Percentiles rank a stretch among this genome's conserved stretches.
Evolutionary conservation across 2,888 invertebrate genomes (phyloP).

Genomic region (Heliconius aoede): DNA sequence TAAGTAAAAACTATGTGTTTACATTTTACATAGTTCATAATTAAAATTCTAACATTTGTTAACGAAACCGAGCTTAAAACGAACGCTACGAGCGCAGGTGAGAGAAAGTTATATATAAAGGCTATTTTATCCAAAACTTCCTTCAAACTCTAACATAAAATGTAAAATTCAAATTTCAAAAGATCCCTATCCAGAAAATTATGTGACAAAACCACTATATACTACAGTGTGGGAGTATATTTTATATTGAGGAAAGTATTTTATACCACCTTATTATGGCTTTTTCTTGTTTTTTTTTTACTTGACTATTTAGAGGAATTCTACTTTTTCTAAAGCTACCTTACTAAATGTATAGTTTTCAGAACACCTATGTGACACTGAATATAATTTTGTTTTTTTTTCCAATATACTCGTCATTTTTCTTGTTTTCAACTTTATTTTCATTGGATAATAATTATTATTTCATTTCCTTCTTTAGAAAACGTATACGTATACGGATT

Average conservation of each 20-base stretch:
- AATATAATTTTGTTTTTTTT: too few relatives aligned
- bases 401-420: too few relatives aligned
- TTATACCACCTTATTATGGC: background rate
- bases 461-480: too few relatives aligned
- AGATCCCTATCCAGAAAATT: slow-evolving; percentile 19
- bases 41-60: slow-evolving; percentile 31
- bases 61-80: slow-evolving; percentile 28
- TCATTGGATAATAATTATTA: too few relatives aligned
- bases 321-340: too few relatives aligned
- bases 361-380: too few relatives aligned
- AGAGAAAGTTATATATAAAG: slow-evolving; percentile 17
- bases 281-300: too few relatives aligned
- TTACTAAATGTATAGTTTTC: too few relatives aligned
- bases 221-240: background rate
- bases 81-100: slow-evolving; percentile 26
- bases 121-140: slow-evolving; percentile 20
- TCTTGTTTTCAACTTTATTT: too few relatives aligned
- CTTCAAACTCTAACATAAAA: slow-evolving; percentile 13
- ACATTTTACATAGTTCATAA: slow-evolving; percentile 11
- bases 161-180: slow-evolving; percentile 24
- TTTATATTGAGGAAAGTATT: background rate
- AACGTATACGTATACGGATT: too few relatives aligned
- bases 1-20: slow-evolving; percentile 7
- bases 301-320: too few relatives aligned
- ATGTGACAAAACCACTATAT: slow-evolving; percentile 21